phyloP scores from a whole-genome alignment of 2,888 invertebrate species.

The Notocelia uddmanniana region DNA sequence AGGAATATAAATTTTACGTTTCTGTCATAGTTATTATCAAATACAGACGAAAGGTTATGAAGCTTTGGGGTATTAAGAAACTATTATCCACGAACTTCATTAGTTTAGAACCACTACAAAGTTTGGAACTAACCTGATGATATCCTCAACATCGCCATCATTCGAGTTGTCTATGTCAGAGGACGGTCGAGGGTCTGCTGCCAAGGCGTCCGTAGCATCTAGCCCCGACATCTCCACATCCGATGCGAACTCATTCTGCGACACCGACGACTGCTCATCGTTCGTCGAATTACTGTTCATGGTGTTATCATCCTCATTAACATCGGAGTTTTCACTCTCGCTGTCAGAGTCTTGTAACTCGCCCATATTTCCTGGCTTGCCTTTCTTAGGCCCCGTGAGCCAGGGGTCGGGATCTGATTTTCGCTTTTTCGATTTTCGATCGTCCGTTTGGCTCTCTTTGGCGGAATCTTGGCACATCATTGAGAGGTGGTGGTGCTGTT shows the following conservation, averaged over 20 bases:
- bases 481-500: constrained; percentile 75
- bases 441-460: constrained; percentile 63
- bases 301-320: constrained; percentile 79
- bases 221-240: constrained; percentile 88
- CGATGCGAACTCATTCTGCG: constrained; percentile 86
- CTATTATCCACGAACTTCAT: too few species aligned
- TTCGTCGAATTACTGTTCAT: constrained; percentile 79
- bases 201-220: constrained; percentile 86
- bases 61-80: too few species aligned
- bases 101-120: too few species aligned
- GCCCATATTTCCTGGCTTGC: constrained; percentile 81
- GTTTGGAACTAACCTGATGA: constrained; percentile 76
- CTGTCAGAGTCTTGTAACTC: constrained; percentile 88
- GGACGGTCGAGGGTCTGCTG: constrained; percentile 73
- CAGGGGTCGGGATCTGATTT: constrained; percentile 87
- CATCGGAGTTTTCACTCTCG: constrained; percentile 79
- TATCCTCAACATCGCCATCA: constrained; percentile 87
- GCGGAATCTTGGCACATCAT: constrained; percentile 75
- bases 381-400: constrained; percentile 87
- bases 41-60: too few species aligned
- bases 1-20: too few species aligned
- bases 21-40: too few species aligned
- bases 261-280: constrained; percentile 78
- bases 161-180: constrained; percentile 87
- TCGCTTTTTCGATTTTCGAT: constrained; percentile 86